A percentile compares a stretch with the other conserved stretches of the same genome.
phyloP scores from a whole-genome alignment of 2,113 vertebrate species.

The Aphyosemion australe region DNA sequence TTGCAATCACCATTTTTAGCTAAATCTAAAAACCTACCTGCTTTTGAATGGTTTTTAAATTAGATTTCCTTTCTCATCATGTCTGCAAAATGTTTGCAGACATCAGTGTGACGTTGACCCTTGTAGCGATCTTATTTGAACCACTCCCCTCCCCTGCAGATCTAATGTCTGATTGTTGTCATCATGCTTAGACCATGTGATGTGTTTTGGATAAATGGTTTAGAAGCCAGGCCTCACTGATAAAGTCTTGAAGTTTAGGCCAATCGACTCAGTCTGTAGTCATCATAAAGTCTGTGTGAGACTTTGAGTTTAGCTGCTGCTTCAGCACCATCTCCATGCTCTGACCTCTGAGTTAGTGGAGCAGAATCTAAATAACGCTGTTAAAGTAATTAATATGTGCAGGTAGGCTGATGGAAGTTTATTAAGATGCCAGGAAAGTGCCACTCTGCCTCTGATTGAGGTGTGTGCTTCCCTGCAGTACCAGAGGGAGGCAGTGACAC shows the following conservation, averaged over 20 bases:
- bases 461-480: slow-evolving; percentile 60
- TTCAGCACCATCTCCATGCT: not conserved
- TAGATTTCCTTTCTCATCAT: no score
- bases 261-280: not conserved
- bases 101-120: slow-evolving; percentile 11
- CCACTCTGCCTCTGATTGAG: slow-evolving; percentile 3
- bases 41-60: not conserved
- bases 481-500: slow-evolving; percentile 78
- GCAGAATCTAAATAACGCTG: not conserved
- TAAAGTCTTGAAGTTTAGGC: slow-evolving; percentile 5
- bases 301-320: not conserved
- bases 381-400: not conserved
- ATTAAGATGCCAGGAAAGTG: not conserved
- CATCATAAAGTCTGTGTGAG: not conserved
- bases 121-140: not conserved
- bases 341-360: slow-evolving; percentile 1
- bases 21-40: not conserved
- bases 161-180: slow-evolving; percentile 20
- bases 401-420: not conserved
- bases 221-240: not conserved
- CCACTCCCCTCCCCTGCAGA: not conserved
- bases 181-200: not conserved
- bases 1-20: not conserved
- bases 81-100: slow-evolving; percentile 3
- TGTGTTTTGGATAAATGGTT: slow-evolving; percentile 15